Percentiles rank a stretch among this genome's conserved stretches.
These are phyloP conservation scores for Plectrocnemia conspersa DNA, from an alignment of 1,140 invertebrate species.

Conservation along the genomic window DNA sequence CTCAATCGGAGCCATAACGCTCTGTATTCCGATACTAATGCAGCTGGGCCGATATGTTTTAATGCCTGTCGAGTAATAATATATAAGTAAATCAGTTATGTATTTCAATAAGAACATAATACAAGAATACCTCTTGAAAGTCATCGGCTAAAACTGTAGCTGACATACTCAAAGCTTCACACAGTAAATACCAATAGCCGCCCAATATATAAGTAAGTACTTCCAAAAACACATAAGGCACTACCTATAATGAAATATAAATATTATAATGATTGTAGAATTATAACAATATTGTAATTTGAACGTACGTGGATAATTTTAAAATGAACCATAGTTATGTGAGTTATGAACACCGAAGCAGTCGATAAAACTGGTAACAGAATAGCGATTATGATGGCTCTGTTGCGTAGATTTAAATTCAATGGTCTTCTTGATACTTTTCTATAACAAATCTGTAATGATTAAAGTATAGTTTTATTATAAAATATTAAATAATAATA, in stretches of 20 bases:
- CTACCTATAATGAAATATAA: conserved; percentile 28
- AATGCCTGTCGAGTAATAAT: conserved; percentile 54
- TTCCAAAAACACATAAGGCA: conserved; percentile 63
- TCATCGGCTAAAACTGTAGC: conserved; percentile 59
- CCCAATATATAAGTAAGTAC: conserved; percentile 59
- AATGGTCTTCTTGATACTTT: conserved; percentile 49
- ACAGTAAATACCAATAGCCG: conserved; percentile 60
- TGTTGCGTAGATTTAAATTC: conserved; percentile 48
- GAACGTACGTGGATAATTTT: conserved; percentile 51
- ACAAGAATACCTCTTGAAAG: conserved; percentile 52
- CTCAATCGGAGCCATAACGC: conserved; percentile 60
- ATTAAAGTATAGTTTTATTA: too few relatives aligned
- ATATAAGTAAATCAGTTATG: background rate
- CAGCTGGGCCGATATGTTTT: conserved; percentile 58
- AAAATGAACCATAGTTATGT: conserved; percentile 61
- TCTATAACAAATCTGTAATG: conserved; percentile 49
- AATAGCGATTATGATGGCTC: conserved; percentile 49
- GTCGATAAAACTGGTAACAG: conserved; percentile 56
- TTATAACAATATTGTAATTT: background rate
- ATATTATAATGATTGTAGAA: conserved; percentile 1
- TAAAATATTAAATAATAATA: too few relatives aligned
- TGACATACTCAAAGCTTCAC: conserved; percentile 55
- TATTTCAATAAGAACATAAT: too few relatives aligned
- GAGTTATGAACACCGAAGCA: conserved; percentile 58
- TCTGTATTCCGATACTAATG: conserved; percentile 59